Conservation (phyloP, 2,797 vertebrate genomes). For the Micrastur ruficollis region DNA sequence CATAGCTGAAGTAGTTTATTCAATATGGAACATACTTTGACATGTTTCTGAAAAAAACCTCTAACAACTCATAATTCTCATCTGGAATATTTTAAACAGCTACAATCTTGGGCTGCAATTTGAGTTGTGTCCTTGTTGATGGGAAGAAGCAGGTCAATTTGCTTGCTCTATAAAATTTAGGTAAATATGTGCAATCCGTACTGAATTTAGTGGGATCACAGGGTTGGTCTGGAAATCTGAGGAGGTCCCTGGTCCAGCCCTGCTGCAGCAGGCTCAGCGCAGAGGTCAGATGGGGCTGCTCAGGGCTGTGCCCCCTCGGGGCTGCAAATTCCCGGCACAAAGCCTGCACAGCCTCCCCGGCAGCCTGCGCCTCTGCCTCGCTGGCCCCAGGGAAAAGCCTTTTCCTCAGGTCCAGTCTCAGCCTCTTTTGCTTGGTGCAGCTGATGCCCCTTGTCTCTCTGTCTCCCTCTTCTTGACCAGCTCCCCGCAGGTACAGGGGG, state of each 20-base stretch:
- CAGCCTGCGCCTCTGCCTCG: background rate
- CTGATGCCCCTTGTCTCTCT: background rate
- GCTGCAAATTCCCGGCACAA: accelerated
- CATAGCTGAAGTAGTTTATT: background rate
- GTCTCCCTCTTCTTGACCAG: background rate
- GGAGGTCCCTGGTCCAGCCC: background rate
- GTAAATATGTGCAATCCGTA: background rate
- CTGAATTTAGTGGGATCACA: background rate
- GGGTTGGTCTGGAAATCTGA: background rate
- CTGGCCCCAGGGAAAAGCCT: background rate
- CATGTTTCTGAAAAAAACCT: background rate
- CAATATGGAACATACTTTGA: background rate
- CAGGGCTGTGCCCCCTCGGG: background rate
- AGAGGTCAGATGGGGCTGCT: background rate
- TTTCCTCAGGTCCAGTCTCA: background rate
- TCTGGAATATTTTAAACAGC: background rate
- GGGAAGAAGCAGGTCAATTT: background rate
- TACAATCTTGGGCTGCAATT: background rate
- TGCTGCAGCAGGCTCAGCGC: accelerated
- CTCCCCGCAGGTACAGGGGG: accelerated
- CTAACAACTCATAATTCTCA: background rate
- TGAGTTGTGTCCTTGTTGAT: background rate
- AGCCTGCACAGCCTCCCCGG: background rate
- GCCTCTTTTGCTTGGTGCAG: too few species aligned
- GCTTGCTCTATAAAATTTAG: background rate